A percentile compares a stretch with the other conserved stretches of the same genome.
phyloP scores from a whole-genome alignment of 2,113 vertebrate genomes.

The Boleophthalmus pectinirostris region DNA sequence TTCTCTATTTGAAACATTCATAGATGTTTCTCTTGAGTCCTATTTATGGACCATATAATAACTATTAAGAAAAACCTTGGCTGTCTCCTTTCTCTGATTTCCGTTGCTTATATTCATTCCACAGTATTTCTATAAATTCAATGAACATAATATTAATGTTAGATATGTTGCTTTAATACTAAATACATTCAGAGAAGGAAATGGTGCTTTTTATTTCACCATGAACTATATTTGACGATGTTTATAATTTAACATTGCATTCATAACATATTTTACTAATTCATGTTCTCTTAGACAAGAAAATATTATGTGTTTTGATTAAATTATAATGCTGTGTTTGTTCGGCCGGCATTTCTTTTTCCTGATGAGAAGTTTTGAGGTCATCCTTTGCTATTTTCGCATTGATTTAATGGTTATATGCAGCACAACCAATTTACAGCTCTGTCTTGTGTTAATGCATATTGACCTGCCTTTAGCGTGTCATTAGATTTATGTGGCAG shows the following conservation, averaged over 20 bases:
- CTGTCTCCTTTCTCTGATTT: no score
- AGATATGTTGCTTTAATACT: neutral
- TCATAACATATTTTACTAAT: slow-evolving; percentile 42
- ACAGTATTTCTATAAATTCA: neutral
- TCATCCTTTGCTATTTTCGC: slow-evolving; percentile 28
- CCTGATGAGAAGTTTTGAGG: slow-evolving; percentile 38
- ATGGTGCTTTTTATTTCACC: neutral
- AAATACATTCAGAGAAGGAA: neutral
- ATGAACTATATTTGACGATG: neutral
- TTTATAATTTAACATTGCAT: slow-evolving; percentile 35
- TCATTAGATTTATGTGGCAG: slow-evolving; percentile 50
- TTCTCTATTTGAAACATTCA: no score
- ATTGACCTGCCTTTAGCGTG: slow-evolving; percentile 44
- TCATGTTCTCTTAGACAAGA: slow-evolving; percentile 20
- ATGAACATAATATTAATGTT: neutral
- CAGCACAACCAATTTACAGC: slow-evolving; percentile 37
- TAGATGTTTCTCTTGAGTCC: no score
- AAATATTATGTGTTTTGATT: slow-evolving; percentile 46
- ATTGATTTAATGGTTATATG: slow-evolving; percentile 22
- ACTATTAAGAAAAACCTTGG: no score
- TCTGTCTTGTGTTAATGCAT: slow-evolving; percentile 42
- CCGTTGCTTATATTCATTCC: no score
- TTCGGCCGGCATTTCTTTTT: slow-evolving; percentile 9
- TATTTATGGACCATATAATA: no score
- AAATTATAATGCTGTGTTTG: slow-evolving; percentile 46